Percentiles rank a stretch among this genome's conserved stretches.
Evolutionary conservation across 2,797 vertebrate species (phyloP).

Genomic region (Pipistrellus kuhlii): DNA sequence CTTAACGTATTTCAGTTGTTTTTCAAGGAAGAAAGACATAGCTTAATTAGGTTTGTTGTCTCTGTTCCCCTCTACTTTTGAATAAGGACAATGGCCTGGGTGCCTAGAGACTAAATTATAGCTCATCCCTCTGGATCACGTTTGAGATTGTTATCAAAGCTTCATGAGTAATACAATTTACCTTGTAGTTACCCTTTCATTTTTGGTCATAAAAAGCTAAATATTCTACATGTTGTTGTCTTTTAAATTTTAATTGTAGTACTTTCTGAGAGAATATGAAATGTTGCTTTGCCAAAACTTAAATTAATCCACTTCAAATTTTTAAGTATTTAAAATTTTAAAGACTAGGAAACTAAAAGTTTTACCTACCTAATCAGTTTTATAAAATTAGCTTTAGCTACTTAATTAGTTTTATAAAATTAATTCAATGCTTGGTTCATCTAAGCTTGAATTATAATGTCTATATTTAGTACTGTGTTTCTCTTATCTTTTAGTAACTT

Average conservation of each 20-base stretch:
- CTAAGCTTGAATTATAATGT: conserved; percentile 17
- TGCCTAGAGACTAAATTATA: conserved; percentile 18
- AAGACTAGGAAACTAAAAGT: conserved; percentile 35
- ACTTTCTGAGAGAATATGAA: conserved; percentile 41
- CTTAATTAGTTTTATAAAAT: conserved; percentile 1
- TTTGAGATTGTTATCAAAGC: conserved; percentile 35
- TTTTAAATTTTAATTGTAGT: neutral
- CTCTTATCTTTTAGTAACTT: conserved; percentile 5
- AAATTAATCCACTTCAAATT: conserved; percentile 48
- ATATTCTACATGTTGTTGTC: conserved; percentile 12
- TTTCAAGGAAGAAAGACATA: conserved; percentile 19
- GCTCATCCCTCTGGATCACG: neutral
- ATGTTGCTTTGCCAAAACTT: conserved; percentile 39
- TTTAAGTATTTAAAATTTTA: conserved; percentile 22
- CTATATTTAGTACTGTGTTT: neutral
- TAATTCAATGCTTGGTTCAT: conserved; percentile 18
- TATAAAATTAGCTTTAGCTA: neutral
- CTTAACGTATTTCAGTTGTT: neutral
- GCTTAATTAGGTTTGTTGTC: conserved; percentile 34
- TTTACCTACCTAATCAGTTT: conserved; percentile 10
- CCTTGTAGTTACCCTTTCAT: neutral
- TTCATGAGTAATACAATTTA: neutral
- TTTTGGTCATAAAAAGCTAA: conserved; percentile 33
- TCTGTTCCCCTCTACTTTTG: neutral
- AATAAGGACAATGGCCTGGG: neutral